Percentiles rank a stretch among this genome's conserved stretches.
phyloP scores from a whole-genome alignment of 2,888 invertebrate genomes.

The Cryptosula pallasiana region DNA sequence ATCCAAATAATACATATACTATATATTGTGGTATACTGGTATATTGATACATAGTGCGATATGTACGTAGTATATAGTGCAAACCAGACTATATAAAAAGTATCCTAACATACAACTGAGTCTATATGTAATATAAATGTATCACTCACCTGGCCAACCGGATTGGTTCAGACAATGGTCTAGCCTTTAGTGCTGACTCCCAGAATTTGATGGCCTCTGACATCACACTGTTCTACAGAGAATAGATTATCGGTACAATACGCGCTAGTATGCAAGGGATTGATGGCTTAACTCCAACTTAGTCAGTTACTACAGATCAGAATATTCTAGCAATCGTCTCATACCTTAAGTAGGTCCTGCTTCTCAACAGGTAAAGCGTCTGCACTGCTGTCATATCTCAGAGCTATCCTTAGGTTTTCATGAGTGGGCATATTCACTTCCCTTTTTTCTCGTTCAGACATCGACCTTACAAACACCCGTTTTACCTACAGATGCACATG shows the following conservation, averaged over 20 bases:
- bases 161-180: conserved; percentile 78
- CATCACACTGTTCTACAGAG: conserved; percentile 68
- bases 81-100: too few relatives aligned
- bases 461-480: not conserved
- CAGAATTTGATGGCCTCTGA: conserved; percentile 89
- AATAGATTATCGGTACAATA: too few relatives aligned
- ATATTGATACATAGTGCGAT: too few relatives aligned
- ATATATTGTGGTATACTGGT: too few relatives aligned
- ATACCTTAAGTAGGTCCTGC: conserved; percentile 37
- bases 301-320: too few relatives aligned
- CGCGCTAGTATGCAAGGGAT: too few relatives aligned
- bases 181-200: conserved; percentile 84
- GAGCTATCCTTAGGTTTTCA: conserved; percentile 40
- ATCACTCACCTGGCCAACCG: conserved; percentile 73
- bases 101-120: too few relatives aligned
- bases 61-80: too few relatives aligned
- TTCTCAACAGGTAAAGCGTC: conserved; percentile 34
- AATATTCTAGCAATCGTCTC: conserved; percentile 10
- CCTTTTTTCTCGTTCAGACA: not conserved
- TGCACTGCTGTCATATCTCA: conserved; percentile 42
- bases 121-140: not conserved
- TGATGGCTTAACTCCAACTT: too few relatives aligned
- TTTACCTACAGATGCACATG: not conserved
- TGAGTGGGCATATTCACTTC: not conserved
- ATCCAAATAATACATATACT: too few relatives aligned